Evolutionary conservation across 30 jellyfish, hydroid and myxozoan genomes (phyloP), one percentile per base, ranked within the genome.

Genomic region (Chironex yamaguchii): DNA sequence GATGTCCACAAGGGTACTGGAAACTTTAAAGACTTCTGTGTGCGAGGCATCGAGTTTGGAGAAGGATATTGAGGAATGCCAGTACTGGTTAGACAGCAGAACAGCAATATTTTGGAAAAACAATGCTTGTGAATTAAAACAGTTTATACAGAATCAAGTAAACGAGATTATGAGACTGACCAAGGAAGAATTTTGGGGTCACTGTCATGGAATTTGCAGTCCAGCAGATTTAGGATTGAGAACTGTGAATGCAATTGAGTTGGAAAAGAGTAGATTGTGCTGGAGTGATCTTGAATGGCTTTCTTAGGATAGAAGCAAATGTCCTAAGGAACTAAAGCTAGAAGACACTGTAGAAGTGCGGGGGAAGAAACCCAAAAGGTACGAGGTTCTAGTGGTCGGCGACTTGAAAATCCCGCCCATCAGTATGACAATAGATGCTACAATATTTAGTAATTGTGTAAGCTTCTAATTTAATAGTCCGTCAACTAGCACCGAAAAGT

Each of bases 191-290:
- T 6, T 14, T 3, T 67, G 81, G 81, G 72, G 79, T 13, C 88
- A 76, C 42, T 26, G 53, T 23, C 29, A 50, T 28, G 88, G 88
- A 13, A 36, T 23, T 23, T 30, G 58, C 67, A 76, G 53, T 29
- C 88, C 88, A 4, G 88, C 88, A 17, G 88, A 52, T 25, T 24
- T 76, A 1, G 88, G 82, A 34, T 76, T 83, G 32, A 76, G 88
- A 51, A 83, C 68, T 3, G 88, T 52, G 17, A 12, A 21, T 0
- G 79, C 64, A 31, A 28, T 32, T 49, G 69, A 9, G 6, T 49
- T 76, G 3, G 31, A 17, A 34, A 67, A 76, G 26, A 76, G 64
- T 33, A 62, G 63, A 21, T 58, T 76, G 4, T 76, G 88, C 84
- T 76, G 88, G 88, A 25, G 53, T 17, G 88, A 83, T n/a, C 88